Evolutionary conservation across 2,797 vertebrate genomes (phyloP).

Genomic region (Orestias chungarensis): DNA sequence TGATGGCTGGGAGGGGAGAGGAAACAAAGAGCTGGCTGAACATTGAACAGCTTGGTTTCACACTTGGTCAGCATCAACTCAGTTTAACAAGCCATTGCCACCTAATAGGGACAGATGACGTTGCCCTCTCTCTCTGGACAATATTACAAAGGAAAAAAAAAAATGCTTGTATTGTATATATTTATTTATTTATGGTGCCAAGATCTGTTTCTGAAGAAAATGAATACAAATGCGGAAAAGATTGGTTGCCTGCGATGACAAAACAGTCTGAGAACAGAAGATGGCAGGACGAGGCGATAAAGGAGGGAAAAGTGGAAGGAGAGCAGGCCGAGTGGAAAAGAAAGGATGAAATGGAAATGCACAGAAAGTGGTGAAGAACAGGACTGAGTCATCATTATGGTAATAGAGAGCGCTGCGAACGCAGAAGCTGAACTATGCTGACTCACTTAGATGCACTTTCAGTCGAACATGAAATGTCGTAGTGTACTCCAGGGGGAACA

Average conservation of each 20-base stretch:
- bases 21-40: conserved; percentile 24
- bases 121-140: conserved; percentile 29
- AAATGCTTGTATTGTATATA: no score
- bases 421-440: conserved; percentile 42
- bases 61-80: conserved; percentile 33
- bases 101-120: conserved; percentile 50
- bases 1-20: conserved; percentile 30
- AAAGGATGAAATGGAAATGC: conserved; percentile 35
- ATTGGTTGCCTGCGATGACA: conserved; percentile 44
- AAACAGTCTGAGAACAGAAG: conserved; percentile 63
- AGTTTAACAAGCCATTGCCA: conserved; percentile 30
- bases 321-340: conserved; percentile 33
- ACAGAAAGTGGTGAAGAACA: conserved; percentile 48
- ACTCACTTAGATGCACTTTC: conserved; percentile 69
- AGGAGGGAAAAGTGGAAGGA: conserved; percentile 40
- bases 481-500: conserved; percentile 40
- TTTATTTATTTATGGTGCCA: no score
- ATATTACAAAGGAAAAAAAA: conserved; percentile 16
- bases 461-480: conserved; percentile 62
- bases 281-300: conserved; percentile 56
- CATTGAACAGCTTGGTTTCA: conserved; percentile 47
- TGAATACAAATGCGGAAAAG: conserved; percentile 15
- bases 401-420: conserved; percentile 51
- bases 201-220: conserved; percentile 33
- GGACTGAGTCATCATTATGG: conserved; percentile 75